Evolutionary conservation across 2,113 vertebrate species (phyloP), one percentile per base, ranked within the genome.

Genomic region (Ptilorrhoa leucosticta): DNA sequence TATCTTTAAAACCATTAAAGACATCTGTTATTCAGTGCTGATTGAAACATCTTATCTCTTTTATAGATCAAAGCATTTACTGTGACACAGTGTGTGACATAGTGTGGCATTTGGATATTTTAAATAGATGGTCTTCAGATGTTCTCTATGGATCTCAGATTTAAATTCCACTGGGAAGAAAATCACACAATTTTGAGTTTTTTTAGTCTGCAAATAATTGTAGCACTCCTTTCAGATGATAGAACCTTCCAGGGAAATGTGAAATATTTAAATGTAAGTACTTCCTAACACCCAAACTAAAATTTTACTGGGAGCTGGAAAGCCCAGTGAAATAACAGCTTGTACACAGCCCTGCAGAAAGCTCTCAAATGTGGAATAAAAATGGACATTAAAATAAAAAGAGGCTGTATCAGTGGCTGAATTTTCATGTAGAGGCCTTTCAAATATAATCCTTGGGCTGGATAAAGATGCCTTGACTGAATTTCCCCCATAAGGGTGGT

Each of bases 1-100:
- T 73, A 90, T 94, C 88, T 95, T 97, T 97, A 90, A 91, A 88
- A 33, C 63, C 58, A 50, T 90, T 80, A 92, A 83, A 90, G 85
- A 73, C 94, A 97, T 66, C 90, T 96, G 94, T 37, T 94, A 57
- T 77, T 94, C 66, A 73, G 83, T 86, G 79, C 42, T 95, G 90
- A 94, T 69, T 91, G 83, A 92, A 94, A 89, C 71, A 75, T 66
- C 45, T 85, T 69, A 53, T 37, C 48, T 85, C 82, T 95, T 93
- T 70, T 92, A 69, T 65, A 95, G 64, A 93, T 92, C 88, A 92
- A 90, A 94, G 53, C 4, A 4, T 40, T 33, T 88, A 40, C 31
- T 40, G 28, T 86, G 54, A 53, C 77, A 88, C 33, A 47, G 61
- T 68, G 47, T 60, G 27, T 75, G 57, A 63, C 35, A 58, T 20